A percentile compares a stretch with the other conserved stretches of the same genome.
phyloP scores from a whole-genome alignment of 2,113 vertebrate species.

The Myotis lucifugus region DNA sequence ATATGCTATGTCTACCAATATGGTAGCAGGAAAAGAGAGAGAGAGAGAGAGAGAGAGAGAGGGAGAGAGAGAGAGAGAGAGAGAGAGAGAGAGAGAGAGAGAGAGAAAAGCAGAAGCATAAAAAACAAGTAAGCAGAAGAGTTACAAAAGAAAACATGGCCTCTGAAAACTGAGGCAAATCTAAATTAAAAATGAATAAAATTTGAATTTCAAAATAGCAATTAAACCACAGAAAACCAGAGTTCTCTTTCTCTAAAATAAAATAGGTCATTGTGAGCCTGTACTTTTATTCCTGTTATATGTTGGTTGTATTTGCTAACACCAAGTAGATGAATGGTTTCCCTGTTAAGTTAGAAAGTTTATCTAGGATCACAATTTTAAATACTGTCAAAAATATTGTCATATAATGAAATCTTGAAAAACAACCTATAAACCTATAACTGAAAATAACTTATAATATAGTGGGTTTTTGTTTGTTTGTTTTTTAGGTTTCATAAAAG shows the following conservation, averaged over 20 bases:
- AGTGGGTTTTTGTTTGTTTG: background rate
- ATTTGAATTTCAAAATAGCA: slow-evolving; percentile 22
- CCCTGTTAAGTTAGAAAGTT: background rate
- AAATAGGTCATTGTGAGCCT: background rate
- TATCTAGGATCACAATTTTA: background rate
- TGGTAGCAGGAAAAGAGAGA: background rate
- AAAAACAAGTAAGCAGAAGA: background rate
- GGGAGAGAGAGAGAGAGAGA: too few species aligned
- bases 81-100: too few species aligned
- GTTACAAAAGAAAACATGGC: background rate
- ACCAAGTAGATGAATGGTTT: background rate
- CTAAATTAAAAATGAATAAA: background rate
- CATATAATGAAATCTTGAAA: background rate
- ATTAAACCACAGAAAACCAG: background rate
- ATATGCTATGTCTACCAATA: background rate
- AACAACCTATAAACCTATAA: background rate
- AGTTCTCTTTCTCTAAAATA: background rate
- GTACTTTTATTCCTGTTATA: background rate
- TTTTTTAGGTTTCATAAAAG: slow-evolving; percentile 12
- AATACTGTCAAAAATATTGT: background rate
- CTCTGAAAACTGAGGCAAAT: background rate
- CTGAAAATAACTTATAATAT: background rate
- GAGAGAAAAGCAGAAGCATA: background rate
- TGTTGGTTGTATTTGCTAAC: slow-evolving; percentile 2
- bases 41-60: too few species aligned